Conservation (phyloP, 2,113 vertebrate species). For the Apaloderma vittatum region DNA sequence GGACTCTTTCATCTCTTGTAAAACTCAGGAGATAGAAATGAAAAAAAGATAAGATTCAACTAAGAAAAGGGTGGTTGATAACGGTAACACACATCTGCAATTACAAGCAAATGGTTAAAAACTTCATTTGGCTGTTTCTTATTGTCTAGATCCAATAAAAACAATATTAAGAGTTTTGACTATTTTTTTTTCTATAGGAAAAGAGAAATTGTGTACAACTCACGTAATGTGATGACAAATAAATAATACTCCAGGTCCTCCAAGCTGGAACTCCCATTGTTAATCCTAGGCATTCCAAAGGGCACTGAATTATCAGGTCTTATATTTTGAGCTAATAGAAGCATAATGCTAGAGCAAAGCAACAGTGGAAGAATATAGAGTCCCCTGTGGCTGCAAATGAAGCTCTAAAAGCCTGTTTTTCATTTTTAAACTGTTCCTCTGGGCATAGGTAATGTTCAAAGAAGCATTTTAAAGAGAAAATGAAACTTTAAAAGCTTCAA, state of each 20-base stretch:
- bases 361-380: conserved; percentile 37
- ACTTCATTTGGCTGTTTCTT: neutral
- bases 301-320: conserved; percentile 9
- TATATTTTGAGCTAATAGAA: conserved; percentile 58
- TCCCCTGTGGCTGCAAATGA: conserved; percentile 58
- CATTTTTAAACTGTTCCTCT: conserved; percentile 67
- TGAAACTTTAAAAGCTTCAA: conserved; percentile 65
- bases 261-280: neutral
- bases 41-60: neutral
- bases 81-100: neutral
- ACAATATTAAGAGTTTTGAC: neutral
- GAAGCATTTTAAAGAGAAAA: conserved; percentile 66
- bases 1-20: conserved; percentile 3
- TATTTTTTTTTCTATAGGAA: neutral
- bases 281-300: conserved; percentile 26
- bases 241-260: neutral
- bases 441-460: conserved; percentile 63
- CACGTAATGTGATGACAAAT: neutral
- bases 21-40: neutral
- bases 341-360: conserved; percentile 48
- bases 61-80: neutral
- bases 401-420: conserved; percentile 66
- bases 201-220: neutral
- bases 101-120: neutral
- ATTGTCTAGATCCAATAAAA: neutral